Percentiles rank a stretch among this genome's conserved stretches.
Conservation (phyloP, 2,888 invertebrate genomes). For the Suillia variegata region DNA sequence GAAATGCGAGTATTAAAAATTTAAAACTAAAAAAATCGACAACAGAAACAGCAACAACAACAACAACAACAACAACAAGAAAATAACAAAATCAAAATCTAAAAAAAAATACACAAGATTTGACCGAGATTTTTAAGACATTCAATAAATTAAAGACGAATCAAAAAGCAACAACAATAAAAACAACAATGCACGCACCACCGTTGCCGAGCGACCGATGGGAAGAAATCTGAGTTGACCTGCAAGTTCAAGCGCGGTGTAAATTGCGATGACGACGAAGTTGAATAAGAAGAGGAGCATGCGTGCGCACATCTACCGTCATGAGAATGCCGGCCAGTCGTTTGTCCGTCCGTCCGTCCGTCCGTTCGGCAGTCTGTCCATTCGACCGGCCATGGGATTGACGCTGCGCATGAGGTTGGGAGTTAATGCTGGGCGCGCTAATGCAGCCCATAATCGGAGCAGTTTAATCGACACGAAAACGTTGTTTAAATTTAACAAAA, state of each 20-base stretch:
- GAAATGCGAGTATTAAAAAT: neutral
- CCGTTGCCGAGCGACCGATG: neutral
- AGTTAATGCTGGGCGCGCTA: too few species aligned
- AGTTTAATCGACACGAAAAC: constrained; percentile 52
- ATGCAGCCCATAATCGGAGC: constrained; percentile 49
- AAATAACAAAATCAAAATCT: neutral
- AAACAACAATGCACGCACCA: neutral
- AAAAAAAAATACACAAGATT: constrained; percentile 9
- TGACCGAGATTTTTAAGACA: constrained; percentile 15
- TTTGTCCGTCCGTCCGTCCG: too few species aligned
- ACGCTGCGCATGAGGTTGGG: too few species aligned
- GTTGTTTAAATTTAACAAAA: constrained; percentile 53
- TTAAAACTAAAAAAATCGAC: too few species aligned
- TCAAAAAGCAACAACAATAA: constrained; percentile 1
- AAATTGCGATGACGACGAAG: neutral
- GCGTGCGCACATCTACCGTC: neutral
- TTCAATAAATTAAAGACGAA: constrained; percentile 6
- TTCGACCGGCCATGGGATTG: too few species aligned
- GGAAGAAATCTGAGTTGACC: constrained; percentile 32
- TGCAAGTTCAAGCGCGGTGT: constrained; percentile 43
- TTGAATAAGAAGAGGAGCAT: neutral
- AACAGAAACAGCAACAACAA: too few species aligned
- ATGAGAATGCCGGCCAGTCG: neutral
- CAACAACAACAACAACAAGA: too few species aligned
- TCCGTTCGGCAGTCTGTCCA: too few species aligned